Percentiles rank a stretch among this genome's conserved stretches.
Conservation (phyloP, 2,113 vertebrate genomes). For the Anser cygnoides region DNA sequence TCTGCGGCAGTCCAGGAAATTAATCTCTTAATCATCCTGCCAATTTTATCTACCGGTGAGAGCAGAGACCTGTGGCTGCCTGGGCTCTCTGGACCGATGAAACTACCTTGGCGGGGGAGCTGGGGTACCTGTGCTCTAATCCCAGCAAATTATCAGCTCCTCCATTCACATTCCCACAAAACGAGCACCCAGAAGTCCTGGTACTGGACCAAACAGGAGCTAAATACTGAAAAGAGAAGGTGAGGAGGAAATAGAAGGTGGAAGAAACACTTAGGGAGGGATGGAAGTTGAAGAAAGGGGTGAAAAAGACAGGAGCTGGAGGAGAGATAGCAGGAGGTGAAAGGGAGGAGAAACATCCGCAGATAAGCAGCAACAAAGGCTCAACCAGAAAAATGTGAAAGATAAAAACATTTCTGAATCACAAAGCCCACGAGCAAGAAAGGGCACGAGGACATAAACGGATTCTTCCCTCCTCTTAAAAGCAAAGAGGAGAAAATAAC, state of each 20-base stretch:
- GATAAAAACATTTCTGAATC: neutral
- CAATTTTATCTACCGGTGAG: neutral
- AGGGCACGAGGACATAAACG: neutral
- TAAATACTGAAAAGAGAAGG: neutral
- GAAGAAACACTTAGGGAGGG: neutral
- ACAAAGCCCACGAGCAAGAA: rapidly evolving
- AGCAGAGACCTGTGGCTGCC: neutral
- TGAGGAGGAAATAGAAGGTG: neutral
- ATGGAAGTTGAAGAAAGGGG: neutral
- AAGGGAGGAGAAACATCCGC: neutral
- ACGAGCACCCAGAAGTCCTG: neutral
- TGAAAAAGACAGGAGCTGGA: neutral
- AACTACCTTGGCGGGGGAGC: neutral
- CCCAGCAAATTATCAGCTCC: neutral
- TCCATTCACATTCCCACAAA: neutral
- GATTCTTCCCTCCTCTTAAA: neutral
- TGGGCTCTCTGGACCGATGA: neutral
- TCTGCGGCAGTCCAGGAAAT: neutral
- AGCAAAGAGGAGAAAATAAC: neutral
- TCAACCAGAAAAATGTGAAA: neutral
- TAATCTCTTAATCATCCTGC: constrained; percentile 35
- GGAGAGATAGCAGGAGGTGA: neutral
- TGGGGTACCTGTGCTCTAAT: neutral
- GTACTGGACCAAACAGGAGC: neutral
- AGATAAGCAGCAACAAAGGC: neutral